phyloP scores from a whole-genome alignment of 1,140 invertebrate genomes.

The Paraescarpia echinospica region DNA sequence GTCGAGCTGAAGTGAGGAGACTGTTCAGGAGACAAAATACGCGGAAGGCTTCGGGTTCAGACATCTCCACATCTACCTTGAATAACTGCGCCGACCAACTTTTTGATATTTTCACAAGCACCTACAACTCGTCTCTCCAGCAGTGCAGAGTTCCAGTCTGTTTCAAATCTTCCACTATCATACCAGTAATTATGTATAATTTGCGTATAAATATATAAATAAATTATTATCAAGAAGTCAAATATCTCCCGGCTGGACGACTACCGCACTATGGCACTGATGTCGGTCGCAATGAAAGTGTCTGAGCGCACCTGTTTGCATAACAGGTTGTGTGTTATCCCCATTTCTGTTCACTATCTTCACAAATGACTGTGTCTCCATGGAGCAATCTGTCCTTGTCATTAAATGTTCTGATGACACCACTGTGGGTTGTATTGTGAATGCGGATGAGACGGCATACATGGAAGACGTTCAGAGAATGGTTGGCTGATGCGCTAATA shows the following conservation, averaged over 20 bases:
- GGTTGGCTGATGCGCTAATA: not conserved
- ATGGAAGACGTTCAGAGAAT: not conserved
- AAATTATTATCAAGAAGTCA: not conserved
- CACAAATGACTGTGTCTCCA: not conserved
- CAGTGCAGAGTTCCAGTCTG: not conserved
- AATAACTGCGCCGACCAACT: not conserved
- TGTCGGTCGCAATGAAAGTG: not conserved
- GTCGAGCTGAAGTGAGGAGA: not conserved
- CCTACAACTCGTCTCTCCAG: not conserved
- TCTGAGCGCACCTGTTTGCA: not conserved
- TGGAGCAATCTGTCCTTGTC: not conserved
- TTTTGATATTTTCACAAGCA: not conserved
- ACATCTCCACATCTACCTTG: not conserved
- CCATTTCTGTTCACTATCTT: not conserved
- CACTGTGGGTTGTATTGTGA: not conserved
- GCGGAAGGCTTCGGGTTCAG: not conserved
- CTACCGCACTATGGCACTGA: not conserved
- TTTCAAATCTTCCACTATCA: not conserved
- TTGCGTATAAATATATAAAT: too few species aligned
- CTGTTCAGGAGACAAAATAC: not conserved
- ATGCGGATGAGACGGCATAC: not conserved
- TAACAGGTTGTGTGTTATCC: not conserved
- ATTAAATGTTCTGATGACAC: not conserved
- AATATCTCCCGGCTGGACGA: not conserved
- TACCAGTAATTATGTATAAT: too few species aligned